Evolutionary conservation across 2,113 vertebrate genomes (phyloP).

Genomic region (Lanius collurio): DNA sequence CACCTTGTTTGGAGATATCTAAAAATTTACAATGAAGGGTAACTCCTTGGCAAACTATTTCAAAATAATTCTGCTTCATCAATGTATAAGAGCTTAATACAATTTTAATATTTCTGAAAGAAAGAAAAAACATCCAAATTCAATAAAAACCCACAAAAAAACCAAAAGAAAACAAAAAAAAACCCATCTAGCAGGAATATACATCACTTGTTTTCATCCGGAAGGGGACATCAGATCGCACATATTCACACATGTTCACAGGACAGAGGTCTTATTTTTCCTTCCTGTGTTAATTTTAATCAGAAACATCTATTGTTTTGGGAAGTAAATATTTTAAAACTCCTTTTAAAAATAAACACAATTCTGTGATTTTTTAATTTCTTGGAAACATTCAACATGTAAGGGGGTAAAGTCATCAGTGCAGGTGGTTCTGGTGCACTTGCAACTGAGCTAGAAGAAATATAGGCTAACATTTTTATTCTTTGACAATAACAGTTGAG

Average conservation of each 20-base stretch:
- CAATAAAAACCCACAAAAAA: not conserved
- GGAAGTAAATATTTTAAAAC: not conserved
- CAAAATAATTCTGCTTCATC: not conserved
- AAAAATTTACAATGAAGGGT: not conserved
- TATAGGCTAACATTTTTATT: not conserved
- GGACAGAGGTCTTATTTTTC: not conserved
- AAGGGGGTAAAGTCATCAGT: not conserved
- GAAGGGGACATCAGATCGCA: not conserved
- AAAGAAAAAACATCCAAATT: not conserved
- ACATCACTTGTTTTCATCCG: not conserved
- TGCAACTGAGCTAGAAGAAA: not conserved
- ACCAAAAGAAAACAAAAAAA: not conserved
- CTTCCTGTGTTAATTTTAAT: not conserved
- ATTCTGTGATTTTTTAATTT: not conserved
- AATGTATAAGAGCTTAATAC: not conserved
- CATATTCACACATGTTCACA: not conserved
- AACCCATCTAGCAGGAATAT: not conserved
- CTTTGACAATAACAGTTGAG: not conserved
- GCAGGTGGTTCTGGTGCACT: not conserved
- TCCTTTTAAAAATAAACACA: not conserved
- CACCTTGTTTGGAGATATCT: not conserved
- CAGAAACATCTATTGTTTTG: not conserved
- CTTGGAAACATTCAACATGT: not conserved
- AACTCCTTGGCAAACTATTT: not conserved
- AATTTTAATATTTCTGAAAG: not conserved